Evolutionary conservation across 2,888 invertebrate species (phyloP).

Genomic region (Cerceris rybyensis): DNA sequence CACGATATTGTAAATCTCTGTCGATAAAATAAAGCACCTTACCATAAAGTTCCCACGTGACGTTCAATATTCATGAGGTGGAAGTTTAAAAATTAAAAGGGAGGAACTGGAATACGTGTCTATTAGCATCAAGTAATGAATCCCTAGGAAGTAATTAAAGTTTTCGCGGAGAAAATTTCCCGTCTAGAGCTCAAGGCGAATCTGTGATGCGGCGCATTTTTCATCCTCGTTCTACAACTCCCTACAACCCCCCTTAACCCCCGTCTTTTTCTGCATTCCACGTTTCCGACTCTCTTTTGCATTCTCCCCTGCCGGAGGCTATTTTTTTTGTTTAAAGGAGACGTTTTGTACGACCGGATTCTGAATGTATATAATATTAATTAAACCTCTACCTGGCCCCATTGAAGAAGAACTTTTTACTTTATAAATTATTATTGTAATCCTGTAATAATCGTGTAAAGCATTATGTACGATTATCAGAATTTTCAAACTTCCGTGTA

Average conservation of each 20-base stretch:
- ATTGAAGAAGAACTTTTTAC: not conserved
- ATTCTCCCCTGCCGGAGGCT: conserved; percentile 9
- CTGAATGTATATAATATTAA: conserved; percentile 31
- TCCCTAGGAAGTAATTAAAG: conserved; percentile 79
- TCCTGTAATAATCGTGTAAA: not conserved
- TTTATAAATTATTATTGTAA: conserved; percentile 4
- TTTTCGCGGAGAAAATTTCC: conserved; percentile 74
- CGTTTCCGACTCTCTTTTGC: conserved; percentile 45
- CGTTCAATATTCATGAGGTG: conserved; percentile 74
- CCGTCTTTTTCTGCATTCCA: conserved; percentile 40
- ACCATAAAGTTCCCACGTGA: conserved; percentile 58
- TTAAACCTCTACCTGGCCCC: conserved; percentile 11
- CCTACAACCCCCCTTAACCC: conserved; percentile 13
- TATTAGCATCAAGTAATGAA: conserved; percentile 79
- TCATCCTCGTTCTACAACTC: conserved; percentile 53
- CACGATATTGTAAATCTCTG: conserved; percentile 30
- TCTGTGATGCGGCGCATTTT: conserved; percentile 66
- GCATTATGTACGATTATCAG: too few species aligned
- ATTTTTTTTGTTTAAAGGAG: not conserved
- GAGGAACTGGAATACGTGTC: conserved; percentile 72
- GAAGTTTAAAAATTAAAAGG: conserved; percentile 67
- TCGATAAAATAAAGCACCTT: conserved; percentile 30
- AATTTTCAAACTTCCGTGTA: too few species aligned
- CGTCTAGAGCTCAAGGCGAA: conserved; percentile 52
- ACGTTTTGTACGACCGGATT: conserved; percentile 6